Percentiles rank a stretch among this genome's conserved stretches.
Evolutionary conservation across 2,797 vertebrate genomes (phyloP).

Genomic region (Helostoma temminkii): DNA sequence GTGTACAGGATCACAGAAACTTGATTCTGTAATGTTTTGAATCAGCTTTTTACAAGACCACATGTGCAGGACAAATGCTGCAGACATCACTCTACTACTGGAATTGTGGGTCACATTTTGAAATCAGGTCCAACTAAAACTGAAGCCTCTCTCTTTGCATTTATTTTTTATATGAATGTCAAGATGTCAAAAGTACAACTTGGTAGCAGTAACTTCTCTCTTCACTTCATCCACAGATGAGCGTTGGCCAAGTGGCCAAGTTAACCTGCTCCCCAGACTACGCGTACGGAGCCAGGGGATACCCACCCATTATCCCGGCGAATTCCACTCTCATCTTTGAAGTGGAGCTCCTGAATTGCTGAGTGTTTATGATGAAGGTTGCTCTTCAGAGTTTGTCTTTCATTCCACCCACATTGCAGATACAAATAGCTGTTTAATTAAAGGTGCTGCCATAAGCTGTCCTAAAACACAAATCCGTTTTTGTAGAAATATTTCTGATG

Average conservation of each 20-base stretch:
- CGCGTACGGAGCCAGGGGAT: constrained; percentile 87
- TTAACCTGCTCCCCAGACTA: constrained; percentile 92
- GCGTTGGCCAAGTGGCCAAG: constrained; percentile 86
- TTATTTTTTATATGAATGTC: too few species aligned
- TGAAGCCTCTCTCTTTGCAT: too few species aligned
- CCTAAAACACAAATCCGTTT: constrained; percentile 22
- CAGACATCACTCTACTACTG: too few species aligned
- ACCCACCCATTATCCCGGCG: constrained; percentile 88
- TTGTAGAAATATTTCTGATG: constrained; percentile 19
- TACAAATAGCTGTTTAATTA: constrained; percentile 41
- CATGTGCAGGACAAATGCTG: too few species aligned
- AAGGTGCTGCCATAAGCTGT: constrained; percentile 49
- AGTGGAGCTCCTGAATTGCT: constrained; percentile 85
- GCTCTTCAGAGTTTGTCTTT: constrained; percentile 4
- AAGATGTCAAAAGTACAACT: too few species aligned
- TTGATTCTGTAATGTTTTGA: too few species aligned
- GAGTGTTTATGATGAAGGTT: constrained; percentile 40
- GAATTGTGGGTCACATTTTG: too few species aligned
- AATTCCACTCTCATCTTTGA: constrained; percentile 91
- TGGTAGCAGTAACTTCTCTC: neutral
- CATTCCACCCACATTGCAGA: constrained; percentile 46
- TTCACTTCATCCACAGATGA: constrained; percentile 84
- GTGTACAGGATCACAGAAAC: too few species aligned
- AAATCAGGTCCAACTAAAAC: too few species aligned
- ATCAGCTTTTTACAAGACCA: too few species aligned